Evolutionary conservation across 2,888 invertebrate genomes (phyloP), one percentile per base, ranked within the genome.

Genomic region (Drosophila infuscata): DNA sequence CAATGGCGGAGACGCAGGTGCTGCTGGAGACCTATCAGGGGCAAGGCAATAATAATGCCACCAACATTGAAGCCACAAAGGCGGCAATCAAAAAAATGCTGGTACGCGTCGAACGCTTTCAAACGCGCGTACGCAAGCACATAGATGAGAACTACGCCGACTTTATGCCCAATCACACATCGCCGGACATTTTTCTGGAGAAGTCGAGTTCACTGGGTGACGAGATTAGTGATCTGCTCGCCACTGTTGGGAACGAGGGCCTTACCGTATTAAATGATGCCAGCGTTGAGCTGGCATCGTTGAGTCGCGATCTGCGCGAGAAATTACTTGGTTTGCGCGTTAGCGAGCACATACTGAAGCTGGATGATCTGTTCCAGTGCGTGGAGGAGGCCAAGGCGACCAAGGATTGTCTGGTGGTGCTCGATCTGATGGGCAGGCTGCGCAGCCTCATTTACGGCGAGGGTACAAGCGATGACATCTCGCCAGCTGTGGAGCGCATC

Each of bases 191-290:
- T 12, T 91, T 89, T 43, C 79, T 93, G 30, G 91, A 91, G 7
- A 92, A 93, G 48, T 91, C 91, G 0, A 85, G 88, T 30, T 71
- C 87, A 0, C 64, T 93, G 1, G 76, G 90, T 33, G 81, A 83
- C 3, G 93, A 93, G 65, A 88, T 92, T 0, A 84, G 86, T 32
- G 76, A 91, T 33, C 68, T 93, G 12, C 73, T 93, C 0, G 82
- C 91, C 20, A 88, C 84, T n/a, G 80, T 97, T 72, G 95, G 96
- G 83, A 94, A 94, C 57, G 94, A 94, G 70, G 95, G 95, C 0
- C 94, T 95, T 91, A 94, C 94, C 30, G 95, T 96, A 76, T 93
- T 96, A 48, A 92, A 94, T 3, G 94, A 95, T 66, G 95, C 95
- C 0, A 94, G 94, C 59, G 94, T 94, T 56, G 95, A 95, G 86